Percentiles rank a stretch among this genome's conserved stretches.
These are phyloP conservation scores for Battus philenor DNA, from an alignment of 1,140 invertebrate species.

Conservation along the genomic window DNA sequence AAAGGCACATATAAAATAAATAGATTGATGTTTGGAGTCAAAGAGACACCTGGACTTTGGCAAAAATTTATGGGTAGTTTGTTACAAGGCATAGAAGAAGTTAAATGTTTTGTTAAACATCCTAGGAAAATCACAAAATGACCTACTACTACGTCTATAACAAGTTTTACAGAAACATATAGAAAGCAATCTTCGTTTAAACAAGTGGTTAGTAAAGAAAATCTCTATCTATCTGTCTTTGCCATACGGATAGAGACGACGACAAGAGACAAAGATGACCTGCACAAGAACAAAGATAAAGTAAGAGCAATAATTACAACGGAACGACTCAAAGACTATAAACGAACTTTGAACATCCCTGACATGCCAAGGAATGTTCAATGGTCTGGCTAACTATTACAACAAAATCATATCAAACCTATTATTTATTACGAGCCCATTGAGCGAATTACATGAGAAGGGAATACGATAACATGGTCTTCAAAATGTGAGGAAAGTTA, in stretches of 20 bases:
- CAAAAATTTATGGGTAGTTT: slow-evolving; percentile 39
- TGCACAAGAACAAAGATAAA: not conserved
- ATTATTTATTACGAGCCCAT: not conserved
- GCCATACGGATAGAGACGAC: not conserved
- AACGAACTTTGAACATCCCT: not conserved
- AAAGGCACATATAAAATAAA: slow-evolving; percentile 37
- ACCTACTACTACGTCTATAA: not conserved
- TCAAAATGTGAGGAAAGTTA: not conserved
- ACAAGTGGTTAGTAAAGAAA: not conserved
- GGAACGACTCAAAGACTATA: not conserved
- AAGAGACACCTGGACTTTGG: slow-evolving; percentile 29
- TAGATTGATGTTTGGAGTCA: slow-evolving; percentile 38
- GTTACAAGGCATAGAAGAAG: not conserved
- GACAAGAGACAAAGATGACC: not conserved
- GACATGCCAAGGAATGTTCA: no score
- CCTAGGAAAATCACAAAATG: not conserved
- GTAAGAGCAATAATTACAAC: not conserved
- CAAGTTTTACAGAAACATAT: not conserved
- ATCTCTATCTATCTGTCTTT: not conserved
- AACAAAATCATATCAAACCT: not conserved
- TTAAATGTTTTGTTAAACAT: not conserved
- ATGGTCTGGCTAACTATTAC: not conserved
- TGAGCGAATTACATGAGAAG: not conserved
- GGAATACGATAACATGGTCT: not conserved
- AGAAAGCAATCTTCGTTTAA: not conserved